Conservation (phyloP, 2,113 vertebrate species). For the Dendropsophus ebraccatus region DNA sequence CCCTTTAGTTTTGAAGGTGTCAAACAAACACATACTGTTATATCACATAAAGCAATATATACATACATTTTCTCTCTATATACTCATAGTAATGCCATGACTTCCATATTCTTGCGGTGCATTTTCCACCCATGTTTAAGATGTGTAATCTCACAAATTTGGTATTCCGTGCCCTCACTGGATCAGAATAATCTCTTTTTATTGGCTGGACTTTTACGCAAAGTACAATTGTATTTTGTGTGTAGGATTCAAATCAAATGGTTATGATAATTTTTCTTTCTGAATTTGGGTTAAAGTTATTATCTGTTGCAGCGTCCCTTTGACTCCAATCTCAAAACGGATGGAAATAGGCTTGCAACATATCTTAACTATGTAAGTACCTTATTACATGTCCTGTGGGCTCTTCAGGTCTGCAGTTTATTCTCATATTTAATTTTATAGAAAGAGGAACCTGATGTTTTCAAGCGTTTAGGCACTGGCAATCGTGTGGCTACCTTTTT, state of each 20-base stretch:
- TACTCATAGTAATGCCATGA: background rate
- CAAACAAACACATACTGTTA: no score
- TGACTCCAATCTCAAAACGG: constrained; percentile 92
- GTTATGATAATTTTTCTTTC: background rate
- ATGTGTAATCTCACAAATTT: constrained; percentile 55
- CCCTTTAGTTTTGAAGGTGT: no score
- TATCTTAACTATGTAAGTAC: constrained; percentile 99
- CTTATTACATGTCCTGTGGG: constrained; percentile 56
- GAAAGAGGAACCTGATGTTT: constrained; percentile 98
- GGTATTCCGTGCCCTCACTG: background rate
- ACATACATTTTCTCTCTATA: no score
- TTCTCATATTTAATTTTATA: constrained; percentile 92
- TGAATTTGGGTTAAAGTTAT: constrained; percentile 79
- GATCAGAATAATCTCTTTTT: background rate
- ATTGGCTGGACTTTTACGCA: constrained; percentile 37
- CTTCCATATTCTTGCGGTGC: background rate
- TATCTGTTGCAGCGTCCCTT: constrained; percentile 98
- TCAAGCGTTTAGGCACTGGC: constrained; percentile 99
- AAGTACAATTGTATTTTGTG: constrained; percentile 46
- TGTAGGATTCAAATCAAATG: background rate
- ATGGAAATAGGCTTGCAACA: constrained; percentile 99
- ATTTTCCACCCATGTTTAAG: background rate
- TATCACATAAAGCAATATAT: no score
- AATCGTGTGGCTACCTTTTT: constrained; percentile 99
- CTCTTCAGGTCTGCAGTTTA: constrained; percentile 73